phyloP scores from a whole-genome alignment of 1,140 invertebrate species.

The Gryon sp. region DNA sequence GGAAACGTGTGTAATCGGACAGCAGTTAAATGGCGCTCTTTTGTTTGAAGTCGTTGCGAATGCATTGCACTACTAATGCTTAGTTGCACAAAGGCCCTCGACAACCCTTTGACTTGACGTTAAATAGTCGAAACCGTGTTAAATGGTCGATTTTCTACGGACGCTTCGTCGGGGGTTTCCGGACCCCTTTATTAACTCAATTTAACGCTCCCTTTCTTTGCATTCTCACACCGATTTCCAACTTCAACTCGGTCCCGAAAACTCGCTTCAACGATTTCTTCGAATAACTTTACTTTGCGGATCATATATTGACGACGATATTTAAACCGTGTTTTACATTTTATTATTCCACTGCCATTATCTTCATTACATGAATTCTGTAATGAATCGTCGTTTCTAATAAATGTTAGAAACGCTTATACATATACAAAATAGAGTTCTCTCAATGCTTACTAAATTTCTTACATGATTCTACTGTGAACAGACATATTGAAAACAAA shows the following conservation, averaged over 20 bases:
- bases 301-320: not conserved
- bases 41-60: slow-evolving; percentile 58
- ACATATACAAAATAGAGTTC: too few species aligned
- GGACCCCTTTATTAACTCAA: slow-evolving; percentile 60
- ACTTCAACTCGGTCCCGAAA: slow-evolving; percentile 33
- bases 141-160: slow-evolving; percentile 56
- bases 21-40: slow-evolving; percentile 40
- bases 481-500: too few species aligned
- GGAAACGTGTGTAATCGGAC: slow-evolving; percentile 49
- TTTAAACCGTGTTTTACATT: slow-evolving; percentile 33
- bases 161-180: slow-evolving; percentile 23
- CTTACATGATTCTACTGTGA: too few species aligned
- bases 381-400: slow-evolving; percentile 18
- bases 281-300: slow-evolving; percentile 47
- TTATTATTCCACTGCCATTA: slow-evolving; percentile 33
- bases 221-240: slow-evolving; percentile 23
- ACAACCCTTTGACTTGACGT: slow-evolving; percentile 60
- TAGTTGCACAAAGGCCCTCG: slow-evolving; percentile 52
- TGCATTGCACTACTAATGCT: slow-evolving; percentile 50
- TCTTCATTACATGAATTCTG: slow-evolving; percentile 39
- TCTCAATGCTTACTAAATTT: too few species aligned
- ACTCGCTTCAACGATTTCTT: slow-evolving; percentile 37
- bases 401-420: too few species aligned
- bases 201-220: slow-evolving; percentile 55
- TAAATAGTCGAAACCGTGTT: slow-evolving; percentile 62